Percentiles rank a stretch among this genome's conserved stretches.
Conservation (phyloP, 2,113 vertebrate genomes). For the Tachycineta bicolor region DNA sequence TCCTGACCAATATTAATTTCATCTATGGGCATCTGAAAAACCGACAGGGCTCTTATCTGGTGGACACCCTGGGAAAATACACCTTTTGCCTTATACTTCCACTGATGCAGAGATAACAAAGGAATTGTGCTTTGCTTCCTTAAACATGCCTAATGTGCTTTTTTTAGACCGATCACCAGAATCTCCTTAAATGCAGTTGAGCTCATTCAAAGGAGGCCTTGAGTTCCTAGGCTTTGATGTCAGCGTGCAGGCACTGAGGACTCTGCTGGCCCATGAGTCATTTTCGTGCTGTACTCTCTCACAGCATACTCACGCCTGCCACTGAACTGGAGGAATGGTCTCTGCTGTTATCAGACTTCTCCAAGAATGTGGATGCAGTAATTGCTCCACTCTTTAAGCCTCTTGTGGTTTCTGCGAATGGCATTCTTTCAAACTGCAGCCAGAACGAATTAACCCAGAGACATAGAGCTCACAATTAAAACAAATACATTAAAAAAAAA, state of each 20-base stretch:
- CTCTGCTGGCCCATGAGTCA: conserved; percentile 33
- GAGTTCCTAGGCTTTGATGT: conserved; percentile 72
- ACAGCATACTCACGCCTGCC: conserved; percentile 10
- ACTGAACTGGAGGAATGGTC: conserved; percentile 7
- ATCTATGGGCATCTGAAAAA: not conserved
- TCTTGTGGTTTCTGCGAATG: conserved; percentile 65
- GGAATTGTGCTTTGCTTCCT: conserved; percentile 49
- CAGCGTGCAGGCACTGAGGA: not conserved
- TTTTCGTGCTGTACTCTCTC: conserved; percentile 27
- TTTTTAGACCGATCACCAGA: conserved; percentile 58
- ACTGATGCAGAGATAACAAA: conserved; percentile 44
- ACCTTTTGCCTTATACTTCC: not conserved
- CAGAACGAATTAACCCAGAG: conserved; percentile 37
- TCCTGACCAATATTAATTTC: not conserved
- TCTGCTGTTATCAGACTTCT: conserved; percentile 64
- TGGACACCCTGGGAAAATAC: conserved; percentile 54
- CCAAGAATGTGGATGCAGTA: conserved; percentile 70
- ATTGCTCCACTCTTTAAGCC: conserved; percentile 38
- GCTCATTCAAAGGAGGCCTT: conserved; percentile 39
- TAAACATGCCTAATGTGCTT: conserved; percentile 33
- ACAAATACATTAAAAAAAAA: not conserved
- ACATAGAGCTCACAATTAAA: conserved; percentile 17
- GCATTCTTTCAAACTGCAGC: conserved; percentile 62
- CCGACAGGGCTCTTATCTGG: not conserved
- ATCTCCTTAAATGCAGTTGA: conserved; percentile 63